These are phyloP conservation scores for Eremobia ochroleuca DNA, from an alignment of 2,888 invertebrate species.

Conservation along the genomic window DNA sequence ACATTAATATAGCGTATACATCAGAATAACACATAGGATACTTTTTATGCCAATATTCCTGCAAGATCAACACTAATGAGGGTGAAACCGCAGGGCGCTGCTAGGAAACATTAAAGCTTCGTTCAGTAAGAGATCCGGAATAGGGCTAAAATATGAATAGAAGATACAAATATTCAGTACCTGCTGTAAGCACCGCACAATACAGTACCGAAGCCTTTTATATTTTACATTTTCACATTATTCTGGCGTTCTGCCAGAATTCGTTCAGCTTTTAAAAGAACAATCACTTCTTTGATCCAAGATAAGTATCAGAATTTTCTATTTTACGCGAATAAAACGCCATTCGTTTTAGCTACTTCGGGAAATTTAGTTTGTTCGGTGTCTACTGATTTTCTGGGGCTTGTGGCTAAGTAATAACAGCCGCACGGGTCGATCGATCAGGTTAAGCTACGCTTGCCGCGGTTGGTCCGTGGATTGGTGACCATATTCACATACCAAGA, in stretches of 20 bases:
- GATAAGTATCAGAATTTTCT: slow-evolving; percentile 33
- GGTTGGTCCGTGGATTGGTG: neutral
- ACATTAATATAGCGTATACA: too few species aligned
- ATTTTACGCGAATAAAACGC: slow-evolving; percentile 8
- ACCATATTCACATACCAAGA: neutral
- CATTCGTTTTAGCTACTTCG: neutral
- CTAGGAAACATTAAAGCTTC: too few species aligned
- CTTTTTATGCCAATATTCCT: too few species aligned
- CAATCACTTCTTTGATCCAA: slow-evolving; percentile 34
- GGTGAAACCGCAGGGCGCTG: too few species aligned
- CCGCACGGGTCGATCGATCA: neutral
- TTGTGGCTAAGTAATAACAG: neutral
- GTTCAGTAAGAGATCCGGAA: neutral
- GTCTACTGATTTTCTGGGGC: neutral
- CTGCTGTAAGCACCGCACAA: neutral
- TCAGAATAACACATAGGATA: too few species aligned
- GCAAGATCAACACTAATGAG: too few species aligned
- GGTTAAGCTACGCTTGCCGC: neutral
- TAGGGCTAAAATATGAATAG: neutral
- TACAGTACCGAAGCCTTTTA: slow-evolving; percentile 11
- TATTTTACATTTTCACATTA: slow-evolving; percentile 25
- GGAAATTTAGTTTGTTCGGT: neutral
- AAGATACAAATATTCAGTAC: neutral
- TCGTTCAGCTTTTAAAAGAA: slow-evolving; percentile 40
- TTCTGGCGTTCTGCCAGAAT: slow-evolving; percentile 32